Base-by-base conservation (phyloP, 2,888 invertebrate genomes). In the Aspidiotus rigidus region DNA sequence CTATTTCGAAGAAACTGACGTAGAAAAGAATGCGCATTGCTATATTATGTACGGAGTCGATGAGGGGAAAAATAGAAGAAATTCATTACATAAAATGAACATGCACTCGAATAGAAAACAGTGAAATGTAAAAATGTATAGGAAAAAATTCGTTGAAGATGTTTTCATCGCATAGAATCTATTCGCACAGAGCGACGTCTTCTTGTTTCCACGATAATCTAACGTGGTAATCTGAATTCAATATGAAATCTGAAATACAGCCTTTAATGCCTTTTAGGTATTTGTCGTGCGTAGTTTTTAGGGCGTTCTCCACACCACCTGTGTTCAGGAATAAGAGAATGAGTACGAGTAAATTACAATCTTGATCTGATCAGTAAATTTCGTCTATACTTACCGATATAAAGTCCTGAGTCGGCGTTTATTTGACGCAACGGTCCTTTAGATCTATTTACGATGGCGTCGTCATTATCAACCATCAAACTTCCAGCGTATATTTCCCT, bases 401-500 rank as follows among this genome's bases (percentile, higher is more conserved):
- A 95, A 64, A 95, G 85, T 73, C 93, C 90, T 72, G 90, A 90
- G 76, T 93, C 88, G 11, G 90, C 89, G 78, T 93, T 91, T 61
- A 93, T 81, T 77, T 90, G 89, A 74, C 88, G 86, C 72, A 92
- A 83, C 76, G 86, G 86, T 63, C 94, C 94, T 0, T 92, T 92
- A 11, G 93, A 89, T 74, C 88, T 86, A 62, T 87, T 86, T 0
- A 89, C 88, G 40, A 88, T 83, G 7, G 89, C 86, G 64, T 89
- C 88, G 66, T 89, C 85, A 60, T 90, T 90, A 79, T 96, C 95
- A n/a, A 96, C 89, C 75, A 90, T 87, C 66, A 96, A 79, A 40
- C 89, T 87, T 9, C 93, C 93, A 73, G 90, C 88, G 79, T 90
- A 90, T 74, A 89, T 86, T 77, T 90, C 89, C 77, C 93, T 93